Evolutionary conservation across 1,140 invertebrate genomes (phyloP).

Genomic region (Acyrthosiphon pisum): DNA sequence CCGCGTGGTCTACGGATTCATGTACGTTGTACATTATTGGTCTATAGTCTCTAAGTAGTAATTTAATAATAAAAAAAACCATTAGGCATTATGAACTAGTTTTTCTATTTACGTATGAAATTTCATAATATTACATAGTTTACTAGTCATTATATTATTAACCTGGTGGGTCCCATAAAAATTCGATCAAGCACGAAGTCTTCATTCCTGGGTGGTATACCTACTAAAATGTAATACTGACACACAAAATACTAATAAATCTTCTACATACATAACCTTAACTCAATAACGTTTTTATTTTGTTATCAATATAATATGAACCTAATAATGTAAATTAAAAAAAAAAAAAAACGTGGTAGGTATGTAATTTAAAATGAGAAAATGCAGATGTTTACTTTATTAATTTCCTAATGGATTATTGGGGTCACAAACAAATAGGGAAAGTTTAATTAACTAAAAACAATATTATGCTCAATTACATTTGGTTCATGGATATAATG

Average conservation of each 20-base stretch:
- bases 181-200: background rate
- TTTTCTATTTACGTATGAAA: background rate
- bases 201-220: background rate
- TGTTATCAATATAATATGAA: background rate
- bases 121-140: background rate
- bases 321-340: background rate
- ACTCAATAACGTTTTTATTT: background rate
- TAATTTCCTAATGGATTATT: slow-evolving; percentile 13
- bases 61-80: slow-evolving; percentile 4
- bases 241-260: background rate
- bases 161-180: background rate
- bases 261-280: background rate
- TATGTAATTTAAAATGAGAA: background rate
- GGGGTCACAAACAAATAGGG: background rate
- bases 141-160: background rate
- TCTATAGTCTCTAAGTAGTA: background rate
- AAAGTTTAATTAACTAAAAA: slow-evolving; percentile 8
- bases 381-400: background rate
- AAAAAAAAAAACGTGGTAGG: too few relatives aligned
- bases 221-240: background rate
- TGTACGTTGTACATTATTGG: background rate
- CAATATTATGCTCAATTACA: slow-evolving; percentile 5
- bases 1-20: background rate
- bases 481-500: background rate
- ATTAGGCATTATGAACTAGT: background rate